phyloP scores from a whole-genome alignment of 2,888 invertebrate species.

The Hybos culiciformis region DNA sequence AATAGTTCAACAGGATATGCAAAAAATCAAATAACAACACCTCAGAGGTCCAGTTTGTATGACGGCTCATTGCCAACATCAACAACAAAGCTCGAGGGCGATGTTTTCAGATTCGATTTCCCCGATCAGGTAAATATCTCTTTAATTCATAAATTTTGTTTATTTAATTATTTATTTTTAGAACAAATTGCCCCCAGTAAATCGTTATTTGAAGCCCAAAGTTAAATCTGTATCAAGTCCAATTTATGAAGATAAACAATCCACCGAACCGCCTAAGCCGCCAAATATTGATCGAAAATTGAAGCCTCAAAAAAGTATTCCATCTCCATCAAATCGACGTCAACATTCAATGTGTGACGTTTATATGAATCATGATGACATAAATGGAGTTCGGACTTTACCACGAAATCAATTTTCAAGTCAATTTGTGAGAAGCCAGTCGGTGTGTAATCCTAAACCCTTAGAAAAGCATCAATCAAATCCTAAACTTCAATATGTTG shows the following conservation, averaged over 20 bases:
- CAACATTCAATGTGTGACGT: no score
- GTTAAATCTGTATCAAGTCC: no score
- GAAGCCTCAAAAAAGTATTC: conserved; percentile 42
- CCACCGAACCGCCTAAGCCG: conserved; percentile 31
- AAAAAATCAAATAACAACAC: conserved; percentile 17
- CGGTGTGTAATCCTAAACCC: no score
- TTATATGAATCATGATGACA: no score
- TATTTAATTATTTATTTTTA: background rate
- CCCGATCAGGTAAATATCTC: conserved; percentile 24
- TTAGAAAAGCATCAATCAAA: no score
- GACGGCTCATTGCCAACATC: conserved; percentile 26
- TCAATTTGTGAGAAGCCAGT: no score
- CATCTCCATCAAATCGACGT: no score
- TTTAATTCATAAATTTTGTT: background rate
- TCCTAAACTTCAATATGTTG: no score
- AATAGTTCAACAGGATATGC: conserved; percentile 14
- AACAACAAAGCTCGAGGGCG: conserved; percentile 34
- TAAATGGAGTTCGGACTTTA: no score
- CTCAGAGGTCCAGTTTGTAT: no score
- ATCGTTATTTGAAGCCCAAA: conserved; percentile 65
- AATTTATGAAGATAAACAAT: conserved; percentile 26
- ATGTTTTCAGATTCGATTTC: conserved; percentile 41
- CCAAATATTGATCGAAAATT: conserved; percentile 49
- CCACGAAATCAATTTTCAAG: background rate
- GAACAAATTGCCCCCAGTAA: conserved; percentile 48